phyloP scores from a whole-genome alignment of 2,113 vertebrate species.

The Columba livia region DNA sequence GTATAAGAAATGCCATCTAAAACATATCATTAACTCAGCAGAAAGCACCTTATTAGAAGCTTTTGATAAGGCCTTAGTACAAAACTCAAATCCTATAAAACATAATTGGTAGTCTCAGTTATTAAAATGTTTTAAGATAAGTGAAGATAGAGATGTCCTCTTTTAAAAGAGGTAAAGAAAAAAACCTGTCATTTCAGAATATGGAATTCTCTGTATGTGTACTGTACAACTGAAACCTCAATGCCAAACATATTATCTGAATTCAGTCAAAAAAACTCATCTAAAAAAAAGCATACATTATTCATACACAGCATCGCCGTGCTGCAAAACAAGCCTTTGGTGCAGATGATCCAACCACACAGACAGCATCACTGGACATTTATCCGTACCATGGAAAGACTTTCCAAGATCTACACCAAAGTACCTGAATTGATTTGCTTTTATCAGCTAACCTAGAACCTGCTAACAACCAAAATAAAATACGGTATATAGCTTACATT shows the following conservation, averaged over 20 bases:
- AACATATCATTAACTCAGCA: slow-evolving; percentile 79
- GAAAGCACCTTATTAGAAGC: slow-evolving; percentile 80
- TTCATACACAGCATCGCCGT: not conserved
- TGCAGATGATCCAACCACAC: not conserved
- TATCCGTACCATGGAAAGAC: not conserved
- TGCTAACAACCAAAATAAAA: not conserved
- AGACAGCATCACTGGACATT: not conserved
- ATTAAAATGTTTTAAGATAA: slow-evolving; percentile 79
- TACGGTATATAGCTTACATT: not conserved
- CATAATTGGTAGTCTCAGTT: slow-evolving; percentile 73
- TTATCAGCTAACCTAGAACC: not conserved
- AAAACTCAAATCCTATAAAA: slow-evolving; percentile 75
- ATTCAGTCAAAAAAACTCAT: slow-evolving; percentile 10
- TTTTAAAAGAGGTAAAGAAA: slow-evolving; percentile 61
- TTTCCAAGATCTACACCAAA: not conserved
- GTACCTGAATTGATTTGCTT: not conserved
- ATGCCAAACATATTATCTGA: not conserved
- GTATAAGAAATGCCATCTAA: slow-evolving; percentile 77
- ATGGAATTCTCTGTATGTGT: slow-evolving; percentile 39
- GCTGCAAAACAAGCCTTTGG: not conserved
- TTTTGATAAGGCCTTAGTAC: slow-evolving; percentile 73
- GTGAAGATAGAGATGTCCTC: slow-evolving; percentile 70
- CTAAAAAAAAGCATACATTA: not conserved
- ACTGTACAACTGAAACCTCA: slow-evolving; percentile 26
- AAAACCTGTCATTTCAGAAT: slow-evolving; percentile 41